Percentiles rank a stretch among this genome's conserved stretches.
These are phyloP conservation scores for Hypomesus transpacificus DNA, from an alignment of 2,113 vertebrate genomes.

Conservation along the genomic window DNA sequence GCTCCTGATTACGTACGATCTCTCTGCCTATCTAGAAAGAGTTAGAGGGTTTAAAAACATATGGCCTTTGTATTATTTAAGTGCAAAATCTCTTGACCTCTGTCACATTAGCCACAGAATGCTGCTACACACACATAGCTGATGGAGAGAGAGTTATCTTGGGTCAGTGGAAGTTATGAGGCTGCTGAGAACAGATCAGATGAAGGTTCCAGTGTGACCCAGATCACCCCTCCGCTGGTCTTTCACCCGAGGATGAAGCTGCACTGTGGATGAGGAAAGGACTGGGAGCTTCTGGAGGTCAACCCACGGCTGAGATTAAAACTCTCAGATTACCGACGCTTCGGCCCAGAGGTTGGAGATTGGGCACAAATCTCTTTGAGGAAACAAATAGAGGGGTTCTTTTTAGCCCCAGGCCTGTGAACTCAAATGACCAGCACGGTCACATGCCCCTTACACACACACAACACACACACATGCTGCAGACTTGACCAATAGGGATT, in stretches of 20 bases:
- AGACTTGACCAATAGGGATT: too few relatives aligned
- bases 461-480: conserved; percentile 16
- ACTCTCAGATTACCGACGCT: conserved; percentile 6
- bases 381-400: conserved; percentile 48
- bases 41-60: too few relatives aligned
- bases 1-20: too few relatives aligned
- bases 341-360: conserved; percentile 48
- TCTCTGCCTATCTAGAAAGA: too few relatives aligned
- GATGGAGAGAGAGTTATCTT: too few relatives aligned
- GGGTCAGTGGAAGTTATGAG: too few relatives aligned
- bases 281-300: conserved; percentile 35
- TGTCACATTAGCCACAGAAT: too few relatives aligned
- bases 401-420: conserved; percentile 44
- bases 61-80: too few relatives aligned
- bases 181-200: not conserved
- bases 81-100: too few relatives aligned
- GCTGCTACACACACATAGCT: too few relatives aligned
- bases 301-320: conserved; percentile 51
- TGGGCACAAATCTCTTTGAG: conserved; percentile 53
- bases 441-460: conserved; percentile 23
- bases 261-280: conserved; percentile 21
- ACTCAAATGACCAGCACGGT: conserved; percentile 16
- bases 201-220: not conserved
- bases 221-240: not conserved
- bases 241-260: conserved; percentile 17